Conservation (phyloP, 2,113 vertebrate species). For the Corapipo altera region DNA sequence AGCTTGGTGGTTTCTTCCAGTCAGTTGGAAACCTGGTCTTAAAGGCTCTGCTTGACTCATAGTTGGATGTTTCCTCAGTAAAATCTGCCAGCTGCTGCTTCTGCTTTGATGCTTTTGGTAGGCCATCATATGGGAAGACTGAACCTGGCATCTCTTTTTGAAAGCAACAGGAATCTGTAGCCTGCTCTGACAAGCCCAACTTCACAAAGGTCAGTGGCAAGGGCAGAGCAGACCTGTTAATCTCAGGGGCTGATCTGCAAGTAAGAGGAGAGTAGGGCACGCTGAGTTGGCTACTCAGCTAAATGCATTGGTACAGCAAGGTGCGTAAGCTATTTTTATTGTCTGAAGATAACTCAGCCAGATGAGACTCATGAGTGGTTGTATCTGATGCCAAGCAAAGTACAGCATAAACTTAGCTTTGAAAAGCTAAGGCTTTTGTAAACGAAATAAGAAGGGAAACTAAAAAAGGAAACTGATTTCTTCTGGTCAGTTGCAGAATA, state of each 20-base stretch:
- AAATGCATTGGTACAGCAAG: neutral
- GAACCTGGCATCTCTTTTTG: neutral
- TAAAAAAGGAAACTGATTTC: neutral
- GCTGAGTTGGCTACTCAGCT: neutral
- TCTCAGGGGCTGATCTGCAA: neutral
- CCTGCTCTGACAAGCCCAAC: neutral
- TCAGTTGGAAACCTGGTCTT: neutral
- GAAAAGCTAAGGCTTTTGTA: neutral
- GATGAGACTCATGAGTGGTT: neutral
- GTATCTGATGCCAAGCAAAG: neutral
- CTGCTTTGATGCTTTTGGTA: neutral
- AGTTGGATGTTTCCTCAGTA: neutral
- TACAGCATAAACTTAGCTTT: neutral
- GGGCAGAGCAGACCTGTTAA: neutral
- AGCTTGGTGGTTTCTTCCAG: neutral
- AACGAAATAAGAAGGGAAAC: neutral
- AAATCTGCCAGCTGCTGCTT: neutral
- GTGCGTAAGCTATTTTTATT: neutral
- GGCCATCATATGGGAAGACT: neutral
- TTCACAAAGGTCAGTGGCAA: neutral
- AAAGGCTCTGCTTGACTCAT: neutral
- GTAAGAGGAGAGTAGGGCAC: neutral
- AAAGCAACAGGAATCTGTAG: neutral
- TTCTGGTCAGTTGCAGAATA: neutral
- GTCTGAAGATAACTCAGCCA: neutral